These are phyloP conservation scores for Thereuonema tuberculata DNA, from an alignment of 1,140 invertebrate species.

Conservation along the genomic window DNA sequence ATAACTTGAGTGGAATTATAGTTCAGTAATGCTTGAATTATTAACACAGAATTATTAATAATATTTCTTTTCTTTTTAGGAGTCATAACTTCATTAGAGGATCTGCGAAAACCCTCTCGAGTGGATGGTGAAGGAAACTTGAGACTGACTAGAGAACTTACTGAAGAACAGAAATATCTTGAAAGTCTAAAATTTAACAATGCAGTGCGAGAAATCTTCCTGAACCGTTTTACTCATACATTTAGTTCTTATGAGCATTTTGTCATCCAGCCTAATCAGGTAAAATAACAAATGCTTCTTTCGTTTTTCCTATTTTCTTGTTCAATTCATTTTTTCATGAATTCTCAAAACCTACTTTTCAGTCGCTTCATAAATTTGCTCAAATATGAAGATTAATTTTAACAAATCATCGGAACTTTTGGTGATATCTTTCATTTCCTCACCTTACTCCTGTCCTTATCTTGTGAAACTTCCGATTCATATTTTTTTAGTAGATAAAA, in stretches of 20 bases:
- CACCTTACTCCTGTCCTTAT: no score
- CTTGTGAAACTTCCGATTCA: no score
- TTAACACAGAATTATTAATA: background rate
- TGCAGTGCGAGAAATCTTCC: slow-evolving; percentile 81
- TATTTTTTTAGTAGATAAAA: no score
- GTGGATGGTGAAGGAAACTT: slow-evolving; percentile 14
- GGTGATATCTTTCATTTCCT: no score
- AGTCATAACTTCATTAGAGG: slow-evolving; percentile 30
- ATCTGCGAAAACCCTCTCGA: slow-evolving; percentile 22
- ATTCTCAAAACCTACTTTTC: no score
- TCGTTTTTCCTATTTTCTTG: background rate
- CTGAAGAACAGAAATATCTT: slow-evolving; percentile 49
- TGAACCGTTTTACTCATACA: slow-evolving; percentile 92
- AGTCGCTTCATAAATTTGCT: no score
- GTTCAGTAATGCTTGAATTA: no score
- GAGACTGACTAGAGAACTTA: slow-evolving; percentile 8
- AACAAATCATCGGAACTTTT: no score
- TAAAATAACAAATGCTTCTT: slow-evolving; percentile 22
- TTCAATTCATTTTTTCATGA: no score
- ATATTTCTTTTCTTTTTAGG: slow-evolving; percentile 14
- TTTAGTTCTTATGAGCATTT: slow-evolving; percentile 93
- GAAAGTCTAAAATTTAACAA: slow-evolving; percentile 84
- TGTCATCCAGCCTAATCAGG: slow-evolving; percentile 82
- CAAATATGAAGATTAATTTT: no score
- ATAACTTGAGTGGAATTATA: no score